Percentiles rank a stretch among this genome's conserved stretches.
These are phyloP conservation scores for Sapayoa aenigma DNA, from an alignment of 2,113 vertebrate species.

Conservation along the genomic window DNA sequence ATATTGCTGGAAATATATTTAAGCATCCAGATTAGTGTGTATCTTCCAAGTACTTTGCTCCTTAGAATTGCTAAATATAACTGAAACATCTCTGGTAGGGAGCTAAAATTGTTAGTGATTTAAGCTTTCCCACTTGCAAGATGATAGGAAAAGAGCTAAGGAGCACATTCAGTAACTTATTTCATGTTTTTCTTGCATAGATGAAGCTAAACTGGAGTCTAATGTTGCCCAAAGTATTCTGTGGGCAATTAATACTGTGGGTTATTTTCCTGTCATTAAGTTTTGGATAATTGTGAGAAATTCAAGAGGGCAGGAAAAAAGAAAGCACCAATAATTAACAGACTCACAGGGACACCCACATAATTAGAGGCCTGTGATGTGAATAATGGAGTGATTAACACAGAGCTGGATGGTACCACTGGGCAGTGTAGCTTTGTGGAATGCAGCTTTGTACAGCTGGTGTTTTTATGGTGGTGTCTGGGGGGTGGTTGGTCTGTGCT, in stretches of 20 bases:
- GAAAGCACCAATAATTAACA: constrained; percentile 17
- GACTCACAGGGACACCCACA: background rate
- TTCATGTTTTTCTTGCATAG: background rate
- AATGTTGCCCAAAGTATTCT: background rate
- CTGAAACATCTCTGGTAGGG: background rate
- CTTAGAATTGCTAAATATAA: constrained; percentile 30
- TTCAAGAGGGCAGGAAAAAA: background rate
- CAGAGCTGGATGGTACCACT: background rate
- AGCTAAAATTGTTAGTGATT: background rate
- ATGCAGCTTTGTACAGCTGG: background rate
- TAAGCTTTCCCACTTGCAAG: background rate
- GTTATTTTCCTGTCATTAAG: constrained; percentile 3
- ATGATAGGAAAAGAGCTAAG: background rate
- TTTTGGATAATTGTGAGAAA: background rate
- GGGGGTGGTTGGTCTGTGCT: background rate
- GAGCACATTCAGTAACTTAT: background rate
- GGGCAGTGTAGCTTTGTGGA: background rate
- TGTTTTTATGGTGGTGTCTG: background rate
- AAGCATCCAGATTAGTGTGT: background rate
- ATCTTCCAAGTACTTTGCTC: constrained; percentile 21
- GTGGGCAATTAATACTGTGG: background rate
- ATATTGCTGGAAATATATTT: background rate
- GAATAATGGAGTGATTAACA: background rate
- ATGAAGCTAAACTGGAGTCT: background rate
- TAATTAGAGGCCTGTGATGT: background rate